phyloP scores from a whole-genome alignment of 2,797 vertebrate species.

The Cyclopterus lumpus region DNA sequence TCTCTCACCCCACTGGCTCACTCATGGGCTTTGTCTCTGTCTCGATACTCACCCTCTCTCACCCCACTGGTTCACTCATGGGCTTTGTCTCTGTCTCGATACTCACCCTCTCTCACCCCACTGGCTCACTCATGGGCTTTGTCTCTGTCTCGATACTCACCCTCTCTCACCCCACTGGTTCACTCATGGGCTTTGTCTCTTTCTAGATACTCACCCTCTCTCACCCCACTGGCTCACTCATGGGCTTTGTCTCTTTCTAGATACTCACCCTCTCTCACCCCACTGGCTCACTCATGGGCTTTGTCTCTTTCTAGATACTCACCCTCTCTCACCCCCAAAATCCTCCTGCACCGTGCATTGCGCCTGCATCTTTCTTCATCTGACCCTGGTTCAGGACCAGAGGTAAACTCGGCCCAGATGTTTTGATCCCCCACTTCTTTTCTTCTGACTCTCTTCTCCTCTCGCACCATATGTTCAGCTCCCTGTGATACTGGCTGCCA shows the following conservation, averaged over 20 bases:
- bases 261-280: neutral
- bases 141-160: too few species aligned
- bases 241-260: too few species aligned
- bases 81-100: too few species aligned
- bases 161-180: neutral
- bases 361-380: constrained; percentile 38
- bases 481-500: constrained; percentile 58
- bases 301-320: too few species aligned
- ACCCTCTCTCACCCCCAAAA: neutral
- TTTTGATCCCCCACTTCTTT: constrained; percentile 2
- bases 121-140: too few species aligned
- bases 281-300: too few species aligned
- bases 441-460: constrained; percentile 28
- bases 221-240: neutral
- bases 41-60: too few species aligned
- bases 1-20: neutral
- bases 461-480: constrained; percentile 54
- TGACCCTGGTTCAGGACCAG: constrained; percentile 57
- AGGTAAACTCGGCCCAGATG: constrained; percentile 75
- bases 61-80: neutral
- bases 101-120: neutral
- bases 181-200: too few species aligned
- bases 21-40: too few species aligned
- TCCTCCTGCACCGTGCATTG: constrained; percentile 13
- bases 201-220: too few species aligned